Evolutionary conservation across 1,140 invertebrate species (phyloP).

Genomic region (Drosophila pectinifera): DNA sequence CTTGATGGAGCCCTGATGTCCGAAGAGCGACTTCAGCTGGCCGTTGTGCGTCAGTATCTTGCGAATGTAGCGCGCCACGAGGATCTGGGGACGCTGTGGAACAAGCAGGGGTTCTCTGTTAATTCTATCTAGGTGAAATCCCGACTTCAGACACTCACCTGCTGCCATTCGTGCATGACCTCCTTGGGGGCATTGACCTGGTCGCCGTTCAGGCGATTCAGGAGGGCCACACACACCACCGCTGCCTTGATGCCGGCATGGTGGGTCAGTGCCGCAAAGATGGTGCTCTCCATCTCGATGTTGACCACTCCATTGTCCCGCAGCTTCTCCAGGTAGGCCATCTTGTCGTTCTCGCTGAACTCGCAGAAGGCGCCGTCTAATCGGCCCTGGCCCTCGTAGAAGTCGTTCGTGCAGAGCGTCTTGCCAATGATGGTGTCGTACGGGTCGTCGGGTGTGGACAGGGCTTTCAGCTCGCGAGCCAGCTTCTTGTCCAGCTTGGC

Average conservation of each 20-base stretch:
- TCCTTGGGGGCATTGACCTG: constrained; percentile 96
- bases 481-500: constrained; percentile 93
- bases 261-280: constrained; percentile 96
- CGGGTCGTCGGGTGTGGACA: constrained; percentile 90
- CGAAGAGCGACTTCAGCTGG: constrained; percentile 88
- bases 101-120: not conserved
- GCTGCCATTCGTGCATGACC: constrained; percentile 96
- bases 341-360: constrained; percentile 95
- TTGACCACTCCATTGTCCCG: constrained; percentile 94
- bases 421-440: constrained; percentile 95
- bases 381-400: constrained; percentile 98
- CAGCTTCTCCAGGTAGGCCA: constrained; percentile 93
- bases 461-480: constrained; percentile 90
- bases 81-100: constrained; percentile 91
- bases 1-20: constrained; percentile 92
- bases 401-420: constrained; percentile 98
- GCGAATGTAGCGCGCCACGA: constrained; percentile 95
- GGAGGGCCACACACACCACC: constrained; percentile 95
- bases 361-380: constrained; percentile 99
- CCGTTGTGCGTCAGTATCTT: constrained; percentile 91
- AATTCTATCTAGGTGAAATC: not conserved
- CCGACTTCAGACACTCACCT: constrained; percentile 11
- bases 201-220: constrained; percentile 97
- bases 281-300: constrained; percentile 97
- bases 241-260: constrained; percentile 97